These are phyloP conservation scores for Trichechus manatus DNA, from an alignment of 2,113 vertebrate genomes.

Conservation along the genomic window DNA sequence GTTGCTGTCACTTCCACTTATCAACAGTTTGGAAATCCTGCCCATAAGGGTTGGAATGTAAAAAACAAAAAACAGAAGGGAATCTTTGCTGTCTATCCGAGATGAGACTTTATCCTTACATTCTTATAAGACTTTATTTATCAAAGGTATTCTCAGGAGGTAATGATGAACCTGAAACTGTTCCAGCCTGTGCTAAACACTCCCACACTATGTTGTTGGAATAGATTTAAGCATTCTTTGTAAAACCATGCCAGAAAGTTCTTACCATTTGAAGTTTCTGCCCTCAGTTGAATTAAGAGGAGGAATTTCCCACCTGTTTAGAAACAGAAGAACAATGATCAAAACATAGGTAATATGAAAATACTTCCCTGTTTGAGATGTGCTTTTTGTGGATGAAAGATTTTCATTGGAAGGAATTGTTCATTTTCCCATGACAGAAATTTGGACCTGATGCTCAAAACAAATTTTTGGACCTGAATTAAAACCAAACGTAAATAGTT, in stretches of 20 bases:
- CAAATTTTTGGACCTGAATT: conserved; percentile 48
- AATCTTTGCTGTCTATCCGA: conserved; percentile 27
- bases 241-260: conserved; percentile 68
- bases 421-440: conserved; percentile 61
- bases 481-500: conserved; percentile 7
- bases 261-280: conserved; percentile 75
- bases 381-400: conserved; percentile 61
- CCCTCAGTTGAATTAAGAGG: conserved; percentile 62
- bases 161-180: conserved; percentile 16
- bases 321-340: conserved; percentile 42
- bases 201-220: conserved; percentile 63
- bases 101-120: conserved; percentile 14
- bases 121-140: conserved; percentile 55
- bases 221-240: conserved; percentile 61
- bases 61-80: conserved; percentile 2
- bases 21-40: conserved; percentile 7
- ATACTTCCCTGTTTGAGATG: conserved; percentile 40
- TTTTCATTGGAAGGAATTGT: conserved; percentile 59
- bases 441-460: conserved; percentile 63
- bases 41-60: not conserved
- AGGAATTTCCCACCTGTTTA: conserved; percentile 74
- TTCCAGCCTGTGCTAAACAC: conserved; percentile 55
- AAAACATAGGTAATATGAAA: conserved; percentile 62
- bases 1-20: not conserved
- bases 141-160: conserved; percentile 65